Evolutionary conservation across 2,797 vertebrate species (phyloP).

Genomic region (Mormyrops boulengeri): DNA sequence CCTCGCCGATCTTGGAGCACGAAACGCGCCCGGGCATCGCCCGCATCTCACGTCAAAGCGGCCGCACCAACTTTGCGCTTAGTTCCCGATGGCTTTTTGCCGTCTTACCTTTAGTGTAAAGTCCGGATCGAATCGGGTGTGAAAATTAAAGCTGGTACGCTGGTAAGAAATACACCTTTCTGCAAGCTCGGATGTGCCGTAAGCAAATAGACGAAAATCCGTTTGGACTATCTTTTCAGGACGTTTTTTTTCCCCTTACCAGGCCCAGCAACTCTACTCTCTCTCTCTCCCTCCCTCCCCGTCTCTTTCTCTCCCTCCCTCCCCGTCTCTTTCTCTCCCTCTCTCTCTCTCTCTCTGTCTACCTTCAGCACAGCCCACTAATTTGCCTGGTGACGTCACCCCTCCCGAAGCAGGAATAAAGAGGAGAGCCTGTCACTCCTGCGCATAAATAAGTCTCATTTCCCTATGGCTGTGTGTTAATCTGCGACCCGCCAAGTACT

Average conservation of each 20-base stretch:
- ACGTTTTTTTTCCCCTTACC: conserved; percentile 13
- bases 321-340: conserved; percentile 17
- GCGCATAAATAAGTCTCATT: not conserved
- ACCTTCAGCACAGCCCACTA: conserved; percentile 31
- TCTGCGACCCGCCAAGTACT: not conserved
- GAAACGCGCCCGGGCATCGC: conserved; percentile 25
- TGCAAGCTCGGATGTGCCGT: not conserved
- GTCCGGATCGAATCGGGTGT: conserved; percentile 6
- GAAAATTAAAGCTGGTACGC: not conserved
- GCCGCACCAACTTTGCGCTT: conserved; percentile 30
- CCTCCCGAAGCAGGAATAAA: conserved; percentile 27
- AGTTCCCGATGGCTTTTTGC: conserved; percentile 7
- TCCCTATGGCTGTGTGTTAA: not conserved
- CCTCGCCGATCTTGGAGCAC: not conserved
- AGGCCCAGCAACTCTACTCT: conserved; percentile 27
- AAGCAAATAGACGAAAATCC: conserved; percentile 14
- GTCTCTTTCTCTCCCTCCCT: not conserved
- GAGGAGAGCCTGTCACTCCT: not conserved
- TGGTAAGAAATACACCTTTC: not conserved
- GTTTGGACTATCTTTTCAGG: conserved; percentile 11
- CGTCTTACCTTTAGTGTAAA: conserved; percentile 38
- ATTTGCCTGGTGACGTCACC: conserved; percentile 42
- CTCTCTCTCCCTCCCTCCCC: conserved; percentile 16
- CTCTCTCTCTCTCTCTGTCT: conserved; percentile 6
- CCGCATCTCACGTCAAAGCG: conserved; percentile 27